Evolutionary conservation across 2,113 vertebrate genomes (phyloP).

Genomic region (Pandion haliaetus): DNA sequence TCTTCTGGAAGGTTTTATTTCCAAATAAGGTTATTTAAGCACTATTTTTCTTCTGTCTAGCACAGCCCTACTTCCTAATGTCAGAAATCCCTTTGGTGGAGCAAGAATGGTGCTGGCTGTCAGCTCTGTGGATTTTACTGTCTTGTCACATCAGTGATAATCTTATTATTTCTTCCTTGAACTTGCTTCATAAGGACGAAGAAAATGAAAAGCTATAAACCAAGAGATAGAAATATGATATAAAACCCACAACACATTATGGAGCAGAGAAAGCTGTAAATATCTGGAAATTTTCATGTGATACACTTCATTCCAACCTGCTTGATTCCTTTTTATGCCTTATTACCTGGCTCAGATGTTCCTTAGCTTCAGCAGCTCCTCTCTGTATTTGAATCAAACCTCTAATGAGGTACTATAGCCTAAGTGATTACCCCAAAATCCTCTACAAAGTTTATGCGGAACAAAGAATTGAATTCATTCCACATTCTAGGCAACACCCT

Average conservation of each 20-base stretch:
- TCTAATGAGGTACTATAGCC: background rate
- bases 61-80: background rate
- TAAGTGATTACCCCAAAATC: background rate
- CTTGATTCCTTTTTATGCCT: background rate
- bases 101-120: background rate
- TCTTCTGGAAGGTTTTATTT: background rate
- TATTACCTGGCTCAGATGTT: background rate
- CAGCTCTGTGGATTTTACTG: background rate
- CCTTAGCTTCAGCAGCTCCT: background rate
- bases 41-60: background rate
- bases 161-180: constrained; percentile 36
- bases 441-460: background rate
- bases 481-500: background rate
- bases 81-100: constrained; percentile 24
- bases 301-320: background rate
- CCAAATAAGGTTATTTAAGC: background rate
- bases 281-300: background rate
- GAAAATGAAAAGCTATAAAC: constrained; percentile 43
- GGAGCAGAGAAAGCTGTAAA: background rate
- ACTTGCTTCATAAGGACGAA: background rate
- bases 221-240: background rate
- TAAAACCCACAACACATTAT: background rate
- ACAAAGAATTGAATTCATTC: background rate
- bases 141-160: constrained; percentile 38
- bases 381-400: background rate